Evolutionary conservation across 2,888 invertebrate genomes (phyloP).

Genomic region (Machimus atricapillus): DNA sequence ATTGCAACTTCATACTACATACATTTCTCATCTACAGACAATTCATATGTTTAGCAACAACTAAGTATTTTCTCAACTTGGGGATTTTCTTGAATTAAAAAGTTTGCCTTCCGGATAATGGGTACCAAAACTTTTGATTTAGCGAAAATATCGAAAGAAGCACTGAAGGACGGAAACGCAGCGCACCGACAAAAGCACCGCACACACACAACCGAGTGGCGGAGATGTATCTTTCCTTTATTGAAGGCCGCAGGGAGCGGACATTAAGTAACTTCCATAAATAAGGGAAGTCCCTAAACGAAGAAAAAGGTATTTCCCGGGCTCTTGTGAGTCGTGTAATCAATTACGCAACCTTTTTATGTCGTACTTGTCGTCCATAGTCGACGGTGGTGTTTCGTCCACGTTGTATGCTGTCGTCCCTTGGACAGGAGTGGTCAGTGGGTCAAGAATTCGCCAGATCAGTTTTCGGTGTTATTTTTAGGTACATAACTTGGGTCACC

Average conservation of each 20-base stretch:
- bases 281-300: neutral
- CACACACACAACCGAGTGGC: neutral
- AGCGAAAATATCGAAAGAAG: neutral
- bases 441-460: neutral
- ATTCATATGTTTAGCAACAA: neutral
- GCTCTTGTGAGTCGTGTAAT: constrained; percentile 8
- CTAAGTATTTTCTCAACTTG: neutral
- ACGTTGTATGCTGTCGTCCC: no score
- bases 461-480: neutral
- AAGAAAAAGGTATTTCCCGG: neutral
- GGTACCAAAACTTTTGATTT: neutral
- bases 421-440: neutral
- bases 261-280: constrained; percentile 13
- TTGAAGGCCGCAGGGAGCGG: neutral
- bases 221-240: neutral
- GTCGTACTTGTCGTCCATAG: neutral
- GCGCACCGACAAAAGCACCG: neutral
- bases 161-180: neutral
- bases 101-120: neutral
- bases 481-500: neutral
- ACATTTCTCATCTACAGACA: neutral
- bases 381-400: neutral
- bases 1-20: neutral
- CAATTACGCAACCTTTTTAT: neutral
- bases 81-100: neutral